Evolutionary conservation across 2,888 invertebrate genomes (phyloP).

Genomic region (Stramonita haemastoma): DNA sequence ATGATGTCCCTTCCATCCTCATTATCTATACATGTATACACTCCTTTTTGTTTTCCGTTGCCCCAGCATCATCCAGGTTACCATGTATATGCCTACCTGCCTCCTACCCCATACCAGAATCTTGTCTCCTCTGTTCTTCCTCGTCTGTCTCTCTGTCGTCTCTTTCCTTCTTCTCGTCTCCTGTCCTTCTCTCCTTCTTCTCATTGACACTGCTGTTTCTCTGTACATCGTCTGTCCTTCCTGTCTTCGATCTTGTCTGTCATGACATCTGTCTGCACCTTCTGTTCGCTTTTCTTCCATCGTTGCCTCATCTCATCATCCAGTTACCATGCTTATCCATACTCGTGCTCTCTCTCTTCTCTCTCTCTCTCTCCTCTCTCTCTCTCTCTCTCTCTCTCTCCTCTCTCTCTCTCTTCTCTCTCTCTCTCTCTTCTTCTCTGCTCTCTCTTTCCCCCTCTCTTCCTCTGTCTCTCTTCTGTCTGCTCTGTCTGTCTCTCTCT

Average conservation of each 20-base stretch:
- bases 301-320: too few relatives aligned
- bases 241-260: too few relatives aligned
- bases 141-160: background rate
- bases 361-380: constrained; percentile 2
- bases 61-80: too few relatives aligned
- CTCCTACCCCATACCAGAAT: background rate
- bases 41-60: background rate
- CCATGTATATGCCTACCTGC: background rate
- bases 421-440: background rate
- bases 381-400: constrained; percentile 23
- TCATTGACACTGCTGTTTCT: background rate
- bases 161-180: background rate
- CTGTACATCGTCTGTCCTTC: too few relatives aligned
- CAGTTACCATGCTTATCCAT: too few relatives aligned
- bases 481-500: background rate
- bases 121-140: background rate
- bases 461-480: background rate
- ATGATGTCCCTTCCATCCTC: too few relatives aligned
- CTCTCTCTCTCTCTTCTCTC: background rate
- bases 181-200: background rate
- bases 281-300: too few relatives aligned
- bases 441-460: background rate
- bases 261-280: too few relatives aligned
- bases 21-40: background rate
- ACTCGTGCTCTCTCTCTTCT: background rate